Evolutionary conservation across 2,113 vertebrate genomes (phyloP).

Genomic region (Dasypus novemcinctus): DNA sequence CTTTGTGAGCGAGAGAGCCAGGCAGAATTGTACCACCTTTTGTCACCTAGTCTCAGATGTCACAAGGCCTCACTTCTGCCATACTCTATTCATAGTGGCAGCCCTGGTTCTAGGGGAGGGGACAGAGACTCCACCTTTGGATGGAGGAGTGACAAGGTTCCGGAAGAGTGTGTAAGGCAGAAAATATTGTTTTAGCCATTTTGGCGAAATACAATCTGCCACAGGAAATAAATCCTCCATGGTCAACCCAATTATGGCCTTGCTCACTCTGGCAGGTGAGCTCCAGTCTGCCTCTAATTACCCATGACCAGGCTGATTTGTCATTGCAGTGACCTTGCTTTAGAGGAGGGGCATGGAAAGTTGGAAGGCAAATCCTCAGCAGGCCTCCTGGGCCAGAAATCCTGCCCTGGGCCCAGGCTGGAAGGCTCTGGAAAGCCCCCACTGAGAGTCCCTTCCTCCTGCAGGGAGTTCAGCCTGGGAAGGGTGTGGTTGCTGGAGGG

Average conservation of each 20-base stretch:
- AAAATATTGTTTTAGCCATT: slow-evolving; percentile 66
- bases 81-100: neutral
- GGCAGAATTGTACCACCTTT: neutral
- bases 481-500: slow-evolving; percentile 66
- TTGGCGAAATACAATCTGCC: slow-evolving; percentile 58
- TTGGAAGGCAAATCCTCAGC: slow-evolving; percentile 38
- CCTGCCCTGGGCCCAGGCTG: neutral
- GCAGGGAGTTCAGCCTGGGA: slow-evolving; percentile 29
- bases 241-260: slow-evolving; percentile 66
- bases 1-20: neutral
- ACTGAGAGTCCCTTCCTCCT: neutral
- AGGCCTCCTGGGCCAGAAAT: slow-evolving; percentile 13
- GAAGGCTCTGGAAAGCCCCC: neutral
- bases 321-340: slow-evolving; percentile 73
- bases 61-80: neutral
- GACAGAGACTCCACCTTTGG: neutral
- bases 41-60: neutral
- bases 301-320: slow-evolving; percentile 66
- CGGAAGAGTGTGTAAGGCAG: neutral
- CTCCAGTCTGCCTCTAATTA: slow-evolving; percentile 65
- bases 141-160: neutral
- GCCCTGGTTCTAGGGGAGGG: neutral
- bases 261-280: slow-evolving; percentile 63
- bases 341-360: slow-evolving; percentile 11
- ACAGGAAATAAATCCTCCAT: slow-evolving; percentile 69